Evolutionary conservation across 2,797 vertebrate genomes (phyloP), one percentile per base, ranked within the genome.

Genomic region (Cottoperca gobio): DNA sequence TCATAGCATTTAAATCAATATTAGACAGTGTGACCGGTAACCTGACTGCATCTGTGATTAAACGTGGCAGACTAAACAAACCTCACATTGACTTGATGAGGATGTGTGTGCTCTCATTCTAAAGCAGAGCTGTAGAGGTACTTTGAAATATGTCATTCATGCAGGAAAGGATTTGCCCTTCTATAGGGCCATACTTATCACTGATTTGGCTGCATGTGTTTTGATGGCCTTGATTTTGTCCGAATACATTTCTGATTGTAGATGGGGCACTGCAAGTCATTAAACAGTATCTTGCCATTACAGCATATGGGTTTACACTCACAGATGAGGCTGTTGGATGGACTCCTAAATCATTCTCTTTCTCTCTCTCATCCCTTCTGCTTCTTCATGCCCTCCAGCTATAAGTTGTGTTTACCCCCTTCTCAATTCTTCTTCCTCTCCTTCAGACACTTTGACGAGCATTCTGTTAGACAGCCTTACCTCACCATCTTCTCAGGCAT

Each of bases 251-350:
- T 60, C 42, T 82, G 61, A 70, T 66, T 81, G 48, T 49, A 23
- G 40, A 73, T 55, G 37, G 53, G 60, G 40, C 59, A 62, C 26
- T 68, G 64, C 60, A 50, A 58, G 72, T 69, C 37, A 63, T 73
- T 63, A 46, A 72, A 77, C 33, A 24, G 57, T 62, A 48, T 61
- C 62, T 78, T 81, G 61, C 69, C 52, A 64, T 85, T 83, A 55
- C 66, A 76, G 65, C 79, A 79, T 86, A 88, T 84, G 81, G 77
- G 71, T 62, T 81, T 78, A 78, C 61, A 62, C 61, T 86, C 70
- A 72, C 79, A 82, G 77, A 81, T 81, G 58, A 88, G 50, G 57
- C 68, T 79, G 58, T 85, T 87, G 74, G 84, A 83, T 48, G 43
- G 53, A 48, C 39, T 86, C 75, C 70, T 69, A 81, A 81, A 63